Evolutionary conservation across 2,797 vertebrate genomes (phyloP).

Genomic region (Harpagifer antarcticus): DNA sequence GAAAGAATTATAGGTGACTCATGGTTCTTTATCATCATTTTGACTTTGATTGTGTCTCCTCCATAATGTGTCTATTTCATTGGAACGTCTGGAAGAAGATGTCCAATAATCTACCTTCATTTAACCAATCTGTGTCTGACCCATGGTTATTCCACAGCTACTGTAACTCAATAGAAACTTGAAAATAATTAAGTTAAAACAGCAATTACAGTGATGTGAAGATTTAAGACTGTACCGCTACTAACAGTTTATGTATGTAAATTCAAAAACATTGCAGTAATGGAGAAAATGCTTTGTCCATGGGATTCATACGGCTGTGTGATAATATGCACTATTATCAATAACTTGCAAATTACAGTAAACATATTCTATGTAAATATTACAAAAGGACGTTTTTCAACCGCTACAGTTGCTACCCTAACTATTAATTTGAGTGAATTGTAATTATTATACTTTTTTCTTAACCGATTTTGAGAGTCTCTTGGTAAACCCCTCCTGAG

Average conservation of each 20-base stretch:
- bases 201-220: conserved; percentile 26
- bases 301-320: conserved; percentile 16
- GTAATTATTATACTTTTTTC: conserved; percentile 9
- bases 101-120: conserved; percentile 74
- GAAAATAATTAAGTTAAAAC: conserved; percentile 40
- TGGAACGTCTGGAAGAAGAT: conserved; percentile 58
- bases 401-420: neutral
- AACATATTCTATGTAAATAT: conserved; percentile 15
- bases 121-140: conserved; percentile 60
- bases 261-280: conserved; percentile 27
- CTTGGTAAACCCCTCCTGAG: neutral
- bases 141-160: conserved; percentile 56
- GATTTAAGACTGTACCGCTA: conserved; percentile 22
- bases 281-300: conserved; percentile 48
- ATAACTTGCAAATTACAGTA: conserved; percentile 16
- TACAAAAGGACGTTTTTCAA: conserved; percentile 1
- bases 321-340: conserved; percentile 44
- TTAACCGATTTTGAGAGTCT: neutral
- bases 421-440: neutral
- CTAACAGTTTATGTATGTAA: conserved; percentile 1
- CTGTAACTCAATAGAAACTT: conserved; percentile 47
- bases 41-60: conserved; percentile 57
- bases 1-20: conserved; percentile 78
- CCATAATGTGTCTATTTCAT: conserved; percentile 58
- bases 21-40: conserved; percentile 79